Base-by-base conservation (phyloP, 2,888 invertebrate species). In the Microdon myrmicae region DNA sequence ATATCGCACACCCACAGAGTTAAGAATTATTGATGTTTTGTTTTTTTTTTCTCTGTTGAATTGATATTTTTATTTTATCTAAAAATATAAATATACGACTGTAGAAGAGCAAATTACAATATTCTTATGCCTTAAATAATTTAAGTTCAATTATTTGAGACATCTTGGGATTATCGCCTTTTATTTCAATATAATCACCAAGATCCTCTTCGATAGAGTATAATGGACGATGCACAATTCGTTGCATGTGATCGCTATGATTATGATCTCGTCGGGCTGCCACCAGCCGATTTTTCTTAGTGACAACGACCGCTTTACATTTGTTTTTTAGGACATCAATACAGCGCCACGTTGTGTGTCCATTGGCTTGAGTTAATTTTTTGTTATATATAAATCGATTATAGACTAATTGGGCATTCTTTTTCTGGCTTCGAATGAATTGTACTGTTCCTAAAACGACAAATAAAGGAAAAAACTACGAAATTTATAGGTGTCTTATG, bases 391-490 rank as follows among this genome's bases (percentile, higher is more conserved):
- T 80, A 59, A 72, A 80, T 16, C 77, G 75, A 32, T 75, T 73
- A 70, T 74, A 79, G 9, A 81, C 81, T 17, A 81, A 71, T 45
- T 81, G 81, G 3, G 81, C 79, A 68, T 81, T 81, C 68, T 81
- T 80, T 72, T 81, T 80, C 56, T 79, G 80, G 67, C 81, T 81
- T 45, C 81, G 74, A 67, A 81, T 81, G 67, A 80, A 81, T 58
- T 75, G 74, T 25, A 81, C 73, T 56, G 68, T 68, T 14, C 69
- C 74, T 69, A 67, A 55, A 69, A 68, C 16, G 54, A 68, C 26
- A 59, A 56, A 48, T 45, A 55, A 41, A 53, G 14, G 26, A 34
- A 23, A 44, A 61, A 41, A 53, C 38, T 26, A 51, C 29, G 13
- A 29, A 19, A 34, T 66, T 64, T 51, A 10, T 4, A 28, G 12